phyloP scores from a whole-genome alignment of 2,797 vertebrate species.

The Arrhamphus sclerolepis region DNA sequence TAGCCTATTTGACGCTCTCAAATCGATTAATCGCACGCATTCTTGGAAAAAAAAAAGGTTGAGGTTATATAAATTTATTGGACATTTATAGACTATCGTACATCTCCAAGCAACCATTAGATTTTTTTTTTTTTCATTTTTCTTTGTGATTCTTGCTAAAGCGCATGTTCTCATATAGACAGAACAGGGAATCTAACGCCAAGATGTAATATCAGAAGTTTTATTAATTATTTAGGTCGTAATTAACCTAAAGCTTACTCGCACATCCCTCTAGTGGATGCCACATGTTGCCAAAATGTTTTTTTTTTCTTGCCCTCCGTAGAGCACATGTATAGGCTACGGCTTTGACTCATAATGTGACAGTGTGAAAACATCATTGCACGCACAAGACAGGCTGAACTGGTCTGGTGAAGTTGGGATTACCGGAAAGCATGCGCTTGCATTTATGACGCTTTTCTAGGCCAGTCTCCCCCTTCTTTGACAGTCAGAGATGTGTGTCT shows the following conservation, averaged over 20 bases:
- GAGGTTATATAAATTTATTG: neutral
- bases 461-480: conserved; percentile 16
- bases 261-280: conserved; percentile 29
- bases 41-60: conserved; percentile 22
- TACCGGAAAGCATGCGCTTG: conserved; percentile 56
- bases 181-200: conserved; percentile 41
- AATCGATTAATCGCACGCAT: conserved; percentile 10
- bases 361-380: conserved; percentile 44
- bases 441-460: conserved; percentile 6
- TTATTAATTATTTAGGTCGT: conserved; percentile 59
- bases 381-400: conserved; percentile 36
- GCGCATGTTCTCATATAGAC: neutral
- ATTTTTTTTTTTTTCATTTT: neutral
- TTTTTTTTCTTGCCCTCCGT: neutral
- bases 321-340: neutral
- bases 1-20: conserved; percentile 1
- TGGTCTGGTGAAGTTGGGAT: conserved; percentile 43
- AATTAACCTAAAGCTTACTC: conserved; percentile 6
- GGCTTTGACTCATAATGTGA: conserved; percentile 12
- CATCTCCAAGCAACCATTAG: neutral
- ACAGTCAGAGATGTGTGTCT: conserved; percentile 47
- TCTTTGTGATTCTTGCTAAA: neutral
- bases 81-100: no score
- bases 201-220: conserved; percentile 54
- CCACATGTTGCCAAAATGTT: conserved; percentile 26